A percentile compares a stretch with the other conserved stretches of the same genome.
Conservation (phyloP, 2,113 vertebrate genomes). For the Peromyscus leucopus region DNA sequence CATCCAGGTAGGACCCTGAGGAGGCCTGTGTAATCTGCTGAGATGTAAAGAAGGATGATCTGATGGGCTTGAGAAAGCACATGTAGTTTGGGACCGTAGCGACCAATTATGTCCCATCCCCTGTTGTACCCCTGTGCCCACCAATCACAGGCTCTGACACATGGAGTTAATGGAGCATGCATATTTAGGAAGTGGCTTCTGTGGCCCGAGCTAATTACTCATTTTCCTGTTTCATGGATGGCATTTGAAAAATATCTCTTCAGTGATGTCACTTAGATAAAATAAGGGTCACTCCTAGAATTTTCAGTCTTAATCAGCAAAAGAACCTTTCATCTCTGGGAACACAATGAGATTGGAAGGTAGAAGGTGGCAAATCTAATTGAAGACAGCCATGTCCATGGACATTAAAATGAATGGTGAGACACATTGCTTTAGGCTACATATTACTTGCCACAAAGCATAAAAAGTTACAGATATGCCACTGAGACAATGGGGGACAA, state of each 20-base stretch:
- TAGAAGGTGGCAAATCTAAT: neutral
- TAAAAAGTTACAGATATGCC: neutral
- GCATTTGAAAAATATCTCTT: neutral
- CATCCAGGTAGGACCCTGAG: neutral
- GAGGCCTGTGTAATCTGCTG: neutral
- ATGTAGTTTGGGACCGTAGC: neutral
- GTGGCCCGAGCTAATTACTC: neutral
- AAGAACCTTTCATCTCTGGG: neutral
- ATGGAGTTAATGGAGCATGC: too few species aligned
- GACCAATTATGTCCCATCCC: neutral
- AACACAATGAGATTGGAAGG: neutral
- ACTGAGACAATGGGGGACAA: neutral
- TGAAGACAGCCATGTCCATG: neutral
- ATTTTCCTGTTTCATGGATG: neutral
- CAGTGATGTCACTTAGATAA: neutral
- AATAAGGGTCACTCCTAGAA: neutral
- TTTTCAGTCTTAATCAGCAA: neutral
- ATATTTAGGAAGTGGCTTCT: neutral
- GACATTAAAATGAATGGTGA: neutral
- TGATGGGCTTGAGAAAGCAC: neutral
- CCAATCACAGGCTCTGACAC: neutral
- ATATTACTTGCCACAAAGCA: neutral
- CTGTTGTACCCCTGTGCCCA: neutral
- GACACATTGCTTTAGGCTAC: neutral
- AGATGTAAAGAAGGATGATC: neutral